Evolutionary conservation across 2,797 vertebrate species (phyloP), one percentile per base, ranked within the genome.

Genomic region (Pipistrellus kuhlii): DNA sequence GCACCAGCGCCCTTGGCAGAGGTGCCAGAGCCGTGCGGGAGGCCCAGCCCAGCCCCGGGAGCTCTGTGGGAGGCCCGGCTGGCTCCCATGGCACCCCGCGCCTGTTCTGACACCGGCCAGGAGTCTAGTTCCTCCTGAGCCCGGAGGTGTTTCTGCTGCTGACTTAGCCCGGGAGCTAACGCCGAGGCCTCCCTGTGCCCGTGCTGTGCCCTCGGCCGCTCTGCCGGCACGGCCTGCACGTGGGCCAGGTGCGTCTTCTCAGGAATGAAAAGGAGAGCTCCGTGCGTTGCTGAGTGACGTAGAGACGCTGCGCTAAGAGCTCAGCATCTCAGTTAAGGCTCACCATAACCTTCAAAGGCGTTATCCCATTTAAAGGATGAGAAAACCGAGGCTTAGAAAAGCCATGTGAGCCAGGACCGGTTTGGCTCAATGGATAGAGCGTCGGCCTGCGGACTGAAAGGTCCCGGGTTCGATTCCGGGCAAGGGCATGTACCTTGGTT

Each of bases 1-100:
- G 6, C 35, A 12, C 35, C 4, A 0, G 44, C 0, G 0, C 20
- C 6, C 76, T 35, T 10, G 27, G 48, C 3, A 5, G 2, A 2
- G 38, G 38, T 18, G 20, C 41, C 1, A 0, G 3, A 53, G 77
- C 10, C 10, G 1, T 2, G 14, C 3, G 0, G 6, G 38, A 8
- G 55, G 21, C 38, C 68, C 9, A 2, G 44, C 44, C 44, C 44
- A 4, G 62, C 1, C 0, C 35, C 15, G 2, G 9, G 51, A 11
- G 17, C 41, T 68, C 82, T n/a, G 17, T 3, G 8, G 68, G 68
- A 44, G 17, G 71, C 18, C 3, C 8, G 27, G 23, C 66, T 23
- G 13, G 18, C 2, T 13, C 66, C 27, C 27, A 6, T 2, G 8
- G 66, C 5, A 8, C 21, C 48, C 53, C 30, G 10, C 1, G 10